Percentiles rank a stretch among this genome's conserved stretches.
These are phyloP conservation scores for Drosophila mettleri DNA, from an alignment of 2,888 invertebrate species.

Conservation along the genomic window DNA sequence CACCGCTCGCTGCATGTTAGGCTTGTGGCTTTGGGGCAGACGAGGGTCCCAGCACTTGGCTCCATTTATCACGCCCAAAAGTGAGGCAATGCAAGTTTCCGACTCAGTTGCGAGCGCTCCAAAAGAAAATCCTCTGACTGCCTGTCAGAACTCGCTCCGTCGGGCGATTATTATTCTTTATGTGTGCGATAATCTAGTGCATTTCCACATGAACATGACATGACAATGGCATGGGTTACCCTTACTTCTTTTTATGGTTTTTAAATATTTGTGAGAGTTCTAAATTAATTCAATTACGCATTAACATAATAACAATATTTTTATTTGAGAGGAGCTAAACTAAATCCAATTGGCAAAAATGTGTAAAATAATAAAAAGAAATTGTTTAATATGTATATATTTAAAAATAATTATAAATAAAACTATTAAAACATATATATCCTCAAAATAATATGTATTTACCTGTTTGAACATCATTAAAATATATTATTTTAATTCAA, in stretches of 20 bases:
- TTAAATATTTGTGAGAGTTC: neutral
- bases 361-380: no score
- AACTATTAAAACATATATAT: no score
- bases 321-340: neutral
- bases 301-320: neutral
- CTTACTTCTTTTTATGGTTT: neutral
- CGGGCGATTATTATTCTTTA: slow-evolving; percentile 71
- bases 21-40: slow-evolving; percentile 26
- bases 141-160: slow-evolving; percentile 24
- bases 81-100: slow-evolving; percentile 50
- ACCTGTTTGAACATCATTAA: no score
- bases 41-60: slow-evolving; percentile 8
- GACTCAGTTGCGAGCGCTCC: slow-evolving; percentile 10
- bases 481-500: no score
- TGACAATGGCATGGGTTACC: slow-evolving; percentile 3
- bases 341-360: no score
- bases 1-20: slow-evolving; percentile 5
- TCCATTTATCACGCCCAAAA: slow-evolving; percentile 56
- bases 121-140: slow-evolving; percentile 21
- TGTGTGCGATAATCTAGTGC: slow-evolving; percentile 64
- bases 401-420: neutral
- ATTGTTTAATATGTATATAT: no score
- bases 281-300: neutral
- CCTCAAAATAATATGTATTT: no score
- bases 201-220: slow-evolving; percentile 26